Percentiles rank a stretch among this genome's conserved stretches.
phyloP scores from a whole-genome alignment of 2,797 vertebrate species.

The Gymnopithys bicolor region DNA sequence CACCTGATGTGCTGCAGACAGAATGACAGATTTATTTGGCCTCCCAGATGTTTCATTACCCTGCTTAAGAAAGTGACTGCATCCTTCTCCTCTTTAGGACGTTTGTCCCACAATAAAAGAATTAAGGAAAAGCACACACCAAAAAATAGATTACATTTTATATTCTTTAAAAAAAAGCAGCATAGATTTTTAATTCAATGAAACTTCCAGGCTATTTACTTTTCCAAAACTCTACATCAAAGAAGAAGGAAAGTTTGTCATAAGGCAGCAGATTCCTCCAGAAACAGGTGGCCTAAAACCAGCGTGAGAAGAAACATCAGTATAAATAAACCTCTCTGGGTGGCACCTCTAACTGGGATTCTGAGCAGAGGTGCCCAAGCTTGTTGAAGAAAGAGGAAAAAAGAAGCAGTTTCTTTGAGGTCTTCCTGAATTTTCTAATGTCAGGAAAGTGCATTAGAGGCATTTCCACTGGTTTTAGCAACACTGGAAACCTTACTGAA shows the following conservation, averaged over 20 bases:
- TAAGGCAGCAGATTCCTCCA: not conserved
- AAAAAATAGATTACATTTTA: not conserved
- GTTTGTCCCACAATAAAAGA: not conserved
- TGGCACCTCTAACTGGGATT: not conserved
- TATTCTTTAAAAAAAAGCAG: not conserved
- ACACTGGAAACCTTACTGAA: not conserved
- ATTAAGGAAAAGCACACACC: not conserved
- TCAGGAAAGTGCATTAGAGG: not conserved
- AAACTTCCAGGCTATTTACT: not conserved
- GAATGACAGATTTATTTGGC: not conserved
- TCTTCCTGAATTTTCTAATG: not conserved
- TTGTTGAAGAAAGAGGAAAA: not conserved
- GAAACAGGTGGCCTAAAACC: not conserved
- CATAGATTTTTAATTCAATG: not conserved
- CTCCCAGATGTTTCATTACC: not conserved
- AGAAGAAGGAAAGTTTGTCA: not conserved
- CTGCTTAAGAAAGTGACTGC: not conserved
- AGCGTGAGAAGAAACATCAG: not conserved
- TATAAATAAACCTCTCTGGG: not conserved
- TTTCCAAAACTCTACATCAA: not conserved
- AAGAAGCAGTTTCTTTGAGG: not conserved
- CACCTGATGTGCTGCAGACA: not conserved
- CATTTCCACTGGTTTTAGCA: not conserved
- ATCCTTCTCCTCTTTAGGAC: not conserved
- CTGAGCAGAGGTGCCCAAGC: not conserved